phyloP scores from a whole-genome alignment of 2,797 vertebrate species.

The Triplophysa yarkandensis region DNA sequence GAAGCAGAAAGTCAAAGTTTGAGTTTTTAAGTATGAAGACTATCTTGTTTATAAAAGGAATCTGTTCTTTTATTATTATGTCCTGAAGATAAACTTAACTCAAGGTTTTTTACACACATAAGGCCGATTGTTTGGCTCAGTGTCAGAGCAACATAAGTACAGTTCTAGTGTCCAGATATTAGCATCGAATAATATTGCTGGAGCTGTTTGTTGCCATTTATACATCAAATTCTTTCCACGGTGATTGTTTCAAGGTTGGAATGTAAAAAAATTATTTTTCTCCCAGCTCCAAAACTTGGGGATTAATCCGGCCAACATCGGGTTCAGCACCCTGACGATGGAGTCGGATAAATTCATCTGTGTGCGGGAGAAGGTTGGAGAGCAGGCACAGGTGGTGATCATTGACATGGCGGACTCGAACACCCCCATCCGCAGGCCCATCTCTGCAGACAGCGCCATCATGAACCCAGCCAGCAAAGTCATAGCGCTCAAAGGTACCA shows the following conservation, averaged over 20 bases:
- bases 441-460: slow-evolving; percentile 98
- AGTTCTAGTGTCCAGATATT: background rate
- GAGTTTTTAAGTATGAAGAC: background rate
- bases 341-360: slow-evolving; percentile 99
- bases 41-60: background rate
- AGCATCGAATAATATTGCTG: background rate
- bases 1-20: background rate
- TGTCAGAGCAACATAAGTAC: background rate
- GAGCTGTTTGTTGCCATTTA: background rate
- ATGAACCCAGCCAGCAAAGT: slow-evolving; percentile 99
- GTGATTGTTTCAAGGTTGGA: background rate
- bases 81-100: slow-evolving; percentile 4
- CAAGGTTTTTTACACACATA: slow-evolving; percentile 5
- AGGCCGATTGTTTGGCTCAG: background rate
- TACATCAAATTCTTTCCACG: background rate
- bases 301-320: slow-evolving; percentile 97
- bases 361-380: slow-evolving; percentile 96
- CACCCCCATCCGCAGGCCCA: slow-evolving; percentile 94
- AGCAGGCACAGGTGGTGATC: slow-evolving; percentile 97
- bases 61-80: background rate
- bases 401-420: slow-evolving; percentile 97
- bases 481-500: slow-evolving; percentile 96
- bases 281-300: slow-evolving; percentile 95
- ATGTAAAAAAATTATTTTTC: background rate
- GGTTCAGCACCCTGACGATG: slow-evolving; percentile 98